Evolutionary conservation across 1,140 invertebrate species (phyloP).

Genomic region (Pseudobourletiella spinata): DNA sequence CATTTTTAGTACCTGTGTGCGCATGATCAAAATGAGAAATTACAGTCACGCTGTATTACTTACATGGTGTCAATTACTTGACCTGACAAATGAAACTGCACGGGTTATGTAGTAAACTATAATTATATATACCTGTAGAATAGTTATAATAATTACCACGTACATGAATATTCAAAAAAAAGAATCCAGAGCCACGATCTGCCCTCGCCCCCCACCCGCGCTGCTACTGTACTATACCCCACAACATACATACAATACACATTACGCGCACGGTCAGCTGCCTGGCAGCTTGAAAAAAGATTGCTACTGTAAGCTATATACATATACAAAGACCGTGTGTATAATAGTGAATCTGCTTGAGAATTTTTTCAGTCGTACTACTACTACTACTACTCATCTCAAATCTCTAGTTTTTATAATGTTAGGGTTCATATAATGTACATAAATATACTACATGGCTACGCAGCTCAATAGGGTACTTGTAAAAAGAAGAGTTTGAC

Average conservation of each 20-base stretch:
- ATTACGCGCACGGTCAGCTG: too few relatives aligned
- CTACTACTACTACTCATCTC: background rate
- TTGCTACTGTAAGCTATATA: background rate
- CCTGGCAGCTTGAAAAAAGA: background rate
- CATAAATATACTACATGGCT: background rate
- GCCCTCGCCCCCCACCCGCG: background rate
- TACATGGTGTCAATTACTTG: background rate
- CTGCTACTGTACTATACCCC: too few relatives aligned
- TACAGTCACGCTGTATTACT: background rate
- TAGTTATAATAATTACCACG: too few relatives aligned
- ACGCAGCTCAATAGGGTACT: too few relatives aligned
- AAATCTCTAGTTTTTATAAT: too few relatives aligned
- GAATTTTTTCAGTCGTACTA: background rate
- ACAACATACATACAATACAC: too few relatives aligned
- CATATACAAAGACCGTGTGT: background rate
- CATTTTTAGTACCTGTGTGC: background rate
- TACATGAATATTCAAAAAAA: too few relatives aligned
- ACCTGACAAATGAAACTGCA: too few relatives aligned
- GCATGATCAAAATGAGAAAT: background rate
- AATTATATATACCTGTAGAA: too few relatives aligned
- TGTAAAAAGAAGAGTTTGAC: too few relatives aligned
- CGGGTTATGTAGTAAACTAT: background rate
- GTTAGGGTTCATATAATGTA: background rate
- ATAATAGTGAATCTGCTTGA: background rate
- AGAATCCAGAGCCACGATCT: background rate